Evolutionary conservation across 2,113 vertebrate species (phyloP).

Genomic region (Paradisaea rubra): DNA sequence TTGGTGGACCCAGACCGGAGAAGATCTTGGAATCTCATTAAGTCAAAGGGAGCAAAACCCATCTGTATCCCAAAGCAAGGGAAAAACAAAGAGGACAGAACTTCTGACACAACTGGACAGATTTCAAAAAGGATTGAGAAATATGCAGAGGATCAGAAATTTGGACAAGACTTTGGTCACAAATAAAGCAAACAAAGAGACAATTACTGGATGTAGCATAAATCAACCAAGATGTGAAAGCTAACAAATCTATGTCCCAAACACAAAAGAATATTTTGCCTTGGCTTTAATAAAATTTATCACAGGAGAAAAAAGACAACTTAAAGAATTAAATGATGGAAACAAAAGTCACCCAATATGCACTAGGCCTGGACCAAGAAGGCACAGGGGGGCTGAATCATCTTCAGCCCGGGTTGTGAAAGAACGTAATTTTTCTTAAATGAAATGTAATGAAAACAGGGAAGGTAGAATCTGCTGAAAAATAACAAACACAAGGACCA

Average conservation of each 20-base stretch:
- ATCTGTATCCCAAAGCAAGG: background rate
- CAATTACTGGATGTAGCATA: background rate
- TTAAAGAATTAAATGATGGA: background rate
- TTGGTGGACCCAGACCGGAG: rapidly evolving
- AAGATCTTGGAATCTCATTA: background rate
- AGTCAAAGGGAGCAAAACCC: background rate
- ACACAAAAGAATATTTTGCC: background rate
- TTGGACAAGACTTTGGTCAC: background rate
- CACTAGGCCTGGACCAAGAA: background rate
- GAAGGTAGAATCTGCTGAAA: background rate
- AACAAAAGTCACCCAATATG: background rate
- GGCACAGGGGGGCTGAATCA: background rate
- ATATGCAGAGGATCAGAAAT: background rate
- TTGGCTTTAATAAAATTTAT: background rate
- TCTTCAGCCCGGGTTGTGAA: background rate
- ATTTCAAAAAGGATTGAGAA: background rate
- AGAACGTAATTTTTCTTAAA: background rate
- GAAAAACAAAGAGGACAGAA: background rate
- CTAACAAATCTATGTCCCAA: background rate
- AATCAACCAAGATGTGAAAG: background rate
- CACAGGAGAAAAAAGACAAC: background rate
- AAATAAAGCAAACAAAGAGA: background rate
- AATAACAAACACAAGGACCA: background rate
- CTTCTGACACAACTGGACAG: background rate
- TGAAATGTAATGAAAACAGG: background rate